These are phyloP conservation scores for Grallaria varia DNA, from an alignment of 2,113 vertebrate genomes.

Conservation along the genomic window DNA sequence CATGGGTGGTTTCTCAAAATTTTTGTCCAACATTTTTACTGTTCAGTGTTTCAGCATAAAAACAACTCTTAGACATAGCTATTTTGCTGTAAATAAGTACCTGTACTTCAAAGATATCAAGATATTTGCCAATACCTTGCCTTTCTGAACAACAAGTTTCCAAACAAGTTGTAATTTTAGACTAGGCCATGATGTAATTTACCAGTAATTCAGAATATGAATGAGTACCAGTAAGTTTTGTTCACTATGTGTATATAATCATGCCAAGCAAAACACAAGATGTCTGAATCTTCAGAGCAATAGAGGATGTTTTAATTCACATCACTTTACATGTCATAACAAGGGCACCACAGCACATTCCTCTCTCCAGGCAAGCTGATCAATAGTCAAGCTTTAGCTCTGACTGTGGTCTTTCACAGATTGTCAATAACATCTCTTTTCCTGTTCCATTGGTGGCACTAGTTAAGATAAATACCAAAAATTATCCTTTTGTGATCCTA, in stretches of 20 bases:
- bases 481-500: background rate
- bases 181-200: background rate
- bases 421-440: background rate
- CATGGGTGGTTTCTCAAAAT: background rate
- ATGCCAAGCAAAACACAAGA: background rate
- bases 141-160: background rate
- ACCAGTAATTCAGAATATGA: slow-evolving; percentile 41
- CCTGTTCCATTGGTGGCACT: background rate
- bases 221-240: background rate
- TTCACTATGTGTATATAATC: background rate
- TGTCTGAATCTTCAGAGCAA: background rate
- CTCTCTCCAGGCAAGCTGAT: background rate
- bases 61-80: background rate
- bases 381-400: background rate
- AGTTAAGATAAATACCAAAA: background rate
- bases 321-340: background rate
- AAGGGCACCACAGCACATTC: background rate
- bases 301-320: background rate
- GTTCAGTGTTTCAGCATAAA: background rate
- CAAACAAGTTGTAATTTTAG: background rate
- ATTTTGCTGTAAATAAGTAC: background rate
- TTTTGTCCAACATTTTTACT: background rate
- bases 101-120: background rate
- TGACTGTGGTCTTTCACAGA: background rate
- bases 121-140: background rate